phyloP scores from a whole-genome alignment of 2,797 vertebrate genomes.

The Ispidina picta region DNA sequence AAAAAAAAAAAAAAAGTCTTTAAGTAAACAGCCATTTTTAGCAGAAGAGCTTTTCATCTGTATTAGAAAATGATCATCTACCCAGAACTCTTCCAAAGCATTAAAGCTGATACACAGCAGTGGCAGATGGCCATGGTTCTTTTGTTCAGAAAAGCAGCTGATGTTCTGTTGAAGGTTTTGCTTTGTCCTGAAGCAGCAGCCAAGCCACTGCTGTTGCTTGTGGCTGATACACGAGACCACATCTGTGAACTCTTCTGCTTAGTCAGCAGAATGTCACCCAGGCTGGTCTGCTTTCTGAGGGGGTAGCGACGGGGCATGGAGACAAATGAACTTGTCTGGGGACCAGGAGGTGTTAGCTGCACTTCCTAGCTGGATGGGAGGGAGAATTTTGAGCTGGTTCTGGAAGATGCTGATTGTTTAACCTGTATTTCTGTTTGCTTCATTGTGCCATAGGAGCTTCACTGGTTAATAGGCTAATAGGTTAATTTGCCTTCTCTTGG shows the following conservation, averaged over 20 bases:
- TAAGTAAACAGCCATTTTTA: constrained; percentile 23
- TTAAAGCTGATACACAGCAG: neutral
- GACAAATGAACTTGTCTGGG: neutral
- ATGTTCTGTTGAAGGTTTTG: constrained; percentile 10
- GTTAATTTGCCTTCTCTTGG: neutral
- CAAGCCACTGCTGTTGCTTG: constrained; percentile 8
- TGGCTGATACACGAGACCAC: constrained; percentile 32
- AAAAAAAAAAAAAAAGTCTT: neutral
- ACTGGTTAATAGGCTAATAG: neutral
- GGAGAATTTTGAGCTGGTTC: neutral
- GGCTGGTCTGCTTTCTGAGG: neutral
- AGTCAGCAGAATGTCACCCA: constrained; percentile 50
- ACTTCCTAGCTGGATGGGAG: neutral
- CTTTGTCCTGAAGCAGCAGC: constrained; percentile 43
- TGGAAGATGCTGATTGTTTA: neutral
- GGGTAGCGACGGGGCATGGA: neutral
- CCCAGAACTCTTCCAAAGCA: neutral
- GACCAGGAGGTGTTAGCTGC: neutral
- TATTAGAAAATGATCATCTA: neutral
- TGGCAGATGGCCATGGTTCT: constrained; percentile 16
- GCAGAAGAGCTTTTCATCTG: constrained; percentile 17
- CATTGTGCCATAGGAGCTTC: neutral
- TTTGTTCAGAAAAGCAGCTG: constrained; percentile 44
- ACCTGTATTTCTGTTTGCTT: neutral
- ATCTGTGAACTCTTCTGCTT: constrained; percentile 4